Conservation (phyloP, 2,113 vertebrate species). For the Strix uralensis region DNA sequence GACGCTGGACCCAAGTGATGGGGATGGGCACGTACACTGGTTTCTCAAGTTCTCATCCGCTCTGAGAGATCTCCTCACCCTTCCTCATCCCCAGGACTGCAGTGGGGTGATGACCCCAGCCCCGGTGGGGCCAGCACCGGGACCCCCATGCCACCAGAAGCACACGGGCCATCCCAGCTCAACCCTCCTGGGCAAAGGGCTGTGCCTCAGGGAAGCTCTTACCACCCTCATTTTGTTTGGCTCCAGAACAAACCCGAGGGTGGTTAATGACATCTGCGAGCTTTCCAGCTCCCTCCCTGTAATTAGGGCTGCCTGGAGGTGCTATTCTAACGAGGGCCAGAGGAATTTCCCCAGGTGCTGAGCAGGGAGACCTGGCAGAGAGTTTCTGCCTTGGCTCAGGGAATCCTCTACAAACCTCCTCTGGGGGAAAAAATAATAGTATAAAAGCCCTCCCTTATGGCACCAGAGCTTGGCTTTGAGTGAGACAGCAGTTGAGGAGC, state of each 20-base stretch:
- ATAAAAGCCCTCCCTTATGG: background rate
- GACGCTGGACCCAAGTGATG: accelerated
- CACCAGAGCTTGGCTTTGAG: background rate
- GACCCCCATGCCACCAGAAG: background rate
- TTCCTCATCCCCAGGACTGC: background rate
- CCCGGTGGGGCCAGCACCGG: accelerated
- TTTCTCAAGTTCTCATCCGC: background rate
- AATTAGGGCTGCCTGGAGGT: background rate
- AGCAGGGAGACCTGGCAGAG: background rate
- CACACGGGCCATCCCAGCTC: accelerated
- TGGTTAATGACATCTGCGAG: background rate
- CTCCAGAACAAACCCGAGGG: background rate
- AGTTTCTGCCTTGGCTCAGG: background rate
- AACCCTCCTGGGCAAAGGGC: background rate
- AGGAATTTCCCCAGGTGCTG: background rate
- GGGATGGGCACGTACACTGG: too few relatives aligned
- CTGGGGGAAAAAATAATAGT: background rate
- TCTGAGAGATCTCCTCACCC: background rate
- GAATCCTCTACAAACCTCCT: background rate
- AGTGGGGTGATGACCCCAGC: background rate
- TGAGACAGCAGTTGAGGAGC: background rate
- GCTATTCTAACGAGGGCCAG: background rate
- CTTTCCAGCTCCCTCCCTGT: background rate
- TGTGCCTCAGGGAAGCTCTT: background rate
- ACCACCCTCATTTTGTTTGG: background rate